These are phyloP conservation scores for Hydriomena furcata DNA, from an alignment of 2,888 invertebrate genomes.

Conservation along the genomic window DNA sequence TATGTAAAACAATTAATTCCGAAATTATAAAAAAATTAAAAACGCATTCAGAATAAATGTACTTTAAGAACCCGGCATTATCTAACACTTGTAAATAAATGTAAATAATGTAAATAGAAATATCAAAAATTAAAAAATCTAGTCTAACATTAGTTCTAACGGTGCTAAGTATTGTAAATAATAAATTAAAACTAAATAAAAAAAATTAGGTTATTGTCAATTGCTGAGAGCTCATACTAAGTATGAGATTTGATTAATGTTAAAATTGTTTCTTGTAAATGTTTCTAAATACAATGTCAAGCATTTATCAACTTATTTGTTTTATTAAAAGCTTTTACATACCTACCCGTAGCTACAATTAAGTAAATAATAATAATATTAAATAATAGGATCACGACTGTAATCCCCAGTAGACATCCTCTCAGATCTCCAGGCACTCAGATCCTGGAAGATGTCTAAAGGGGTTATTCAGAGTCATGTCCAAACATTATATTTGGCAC, in stretches of 20 bases:
- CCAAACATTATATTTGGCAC: too few species aligned
- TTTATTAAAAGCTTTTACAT: too few species aligned
- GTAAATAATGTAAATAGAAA: conserved; percentile 37
- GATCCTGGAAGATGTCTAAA: too few species aligned
- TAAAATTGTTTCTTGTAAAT: conserved; percentile 80
- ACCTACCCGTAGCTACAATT: too few species aligned
- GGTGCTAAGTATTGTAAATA: conserved; percentile 80
- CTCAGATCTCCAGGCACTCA: too few species aligned
- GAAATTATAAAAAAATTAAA: too few species aligned
- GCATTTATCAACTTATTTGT: conserved; percentile 69
- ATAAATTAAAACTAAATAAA: conserved; percentile 39
- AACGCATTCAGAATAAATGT: too few species aligned
- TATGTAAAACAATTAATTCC: too few species aligned
- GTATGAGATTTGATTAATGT: conserved; percentile 70
- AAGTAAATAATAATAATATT: too few species aligned
- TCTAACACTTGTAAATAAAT: conserved; percentile 28
- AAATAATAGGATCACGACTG: too few species aligned
- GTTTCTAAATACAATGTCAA: conserved; percentile 81
- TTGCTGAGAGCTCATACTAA: conserved; percentile 68
- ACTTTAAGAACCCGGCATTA: conserved; percentile 7
- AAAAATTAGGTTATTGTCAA: conserved; percentile 59
- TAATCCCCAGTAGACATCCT: too few species aligned
- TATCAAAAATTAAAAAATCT: conserved; percentile 56
- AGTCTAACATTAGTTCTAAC: conserved; percentile 80
- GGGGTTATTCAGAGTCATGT: too few species aligned